Percentiles rank a stretch among this genome's conserved stretches.
Conservation (phyloP, 2,888 invertebrate species). For the Microctonus brassicae region DNA sequence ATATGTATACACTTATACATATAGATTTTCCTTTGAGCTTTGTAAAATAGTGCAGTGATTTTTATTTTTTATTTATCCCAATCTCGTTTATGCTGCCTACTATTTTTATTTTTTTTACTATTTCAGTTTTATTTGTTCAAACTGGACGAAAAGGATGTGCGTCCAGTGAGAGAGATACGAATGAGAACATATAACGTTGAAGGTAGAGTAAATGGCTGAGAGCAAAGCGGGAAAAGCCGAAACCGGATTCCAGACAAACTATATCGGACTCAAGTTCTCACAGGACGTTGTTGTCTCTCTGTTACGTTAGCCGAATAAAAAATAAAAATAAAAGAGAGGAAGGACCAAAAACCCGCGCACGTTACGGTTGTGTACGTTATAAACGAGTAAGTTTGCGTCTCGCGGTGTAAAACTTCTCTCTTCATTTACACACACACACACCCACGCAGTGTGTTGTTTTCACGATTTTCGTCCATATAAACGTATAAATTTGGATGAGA, state of each 20-base stretch:
- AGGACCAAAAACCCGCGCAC: too few species aligned
- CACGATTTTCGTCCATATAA: too few species aligned
- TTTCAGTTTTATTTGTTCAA: not conserved
- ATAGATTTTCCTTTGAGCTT: too few species aligned
- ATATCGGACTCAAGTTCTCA: slow-evolving; percentile 12
- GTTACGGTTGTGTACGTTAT: not conserved
- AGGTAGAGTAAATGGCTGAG: not conserved
- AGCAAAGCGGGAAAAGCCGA: not conserved
- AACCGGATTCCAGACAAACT: not conserved
- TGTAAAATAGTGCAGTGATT: too few species aligned
- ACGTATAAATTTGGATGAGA: too few species aligned
- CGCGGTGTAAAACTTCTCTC: not conserved
- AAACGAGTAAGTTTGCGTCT: not conserved
- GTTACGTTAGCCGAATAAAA: not conserved
- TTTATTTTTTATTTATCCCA: not conserved
- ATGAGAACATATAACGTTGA: not conserved
- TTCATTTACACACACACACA: too few species aligned
- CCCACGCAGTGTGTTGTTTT: too few species aligned
- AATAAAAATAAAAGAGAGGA: too few species aligned
- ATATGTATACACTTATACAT: too few species aligned
- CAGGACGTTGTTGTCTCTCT: slow-evolving; percentile 17
- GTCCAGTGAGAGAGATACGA: not conserved
- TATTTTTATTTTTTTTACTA: too few species aligned
- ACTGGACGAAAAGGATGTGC: not conserved
- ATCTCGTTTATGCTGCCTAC: not conserved